phyloP scores from a whole-genome alignment of 2,888 invertebrate species.

The Hydroisotoma schaefferi region DNA sequence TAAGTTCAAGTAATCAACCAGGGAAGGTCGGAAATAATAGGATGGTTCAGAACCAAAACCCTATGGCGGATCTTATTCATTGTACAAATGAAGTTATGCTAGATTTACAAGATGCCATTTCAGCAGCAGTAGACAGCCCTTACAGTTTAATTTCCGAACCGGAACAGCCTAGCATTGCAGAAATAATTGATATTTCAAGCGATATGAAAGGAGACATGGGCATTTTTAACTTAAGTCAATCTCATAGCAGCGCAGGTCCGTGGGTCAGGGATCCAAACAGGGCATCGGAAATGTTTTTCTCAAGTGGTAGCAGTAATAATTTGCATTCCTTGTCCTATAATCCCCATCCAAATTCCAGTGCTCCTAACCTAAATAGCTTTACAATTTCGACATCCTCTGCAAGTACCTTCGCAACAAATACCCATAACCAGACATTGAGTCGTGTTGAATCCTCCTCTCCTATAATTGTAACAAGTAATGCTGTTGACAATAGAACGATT shows the following conservation, averaged over 20 bases:
- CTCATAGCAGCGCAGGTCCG: not conserved
- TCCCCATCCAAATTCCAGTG: not conserved
- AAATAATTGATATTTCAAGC: conserved; percentile 43
- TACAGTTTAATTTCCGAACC: conserved; percentile 44
- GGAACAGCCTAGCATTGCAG: conserved; percentile 40
- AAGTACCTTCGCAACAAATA: conserved; percentile 1
- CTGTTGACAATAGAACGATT: conserved; percentile 33
- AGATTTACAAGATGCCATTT: conserved; percentile 44
- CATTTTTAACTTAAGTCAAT: not conserved
- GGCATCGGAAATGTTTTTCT: not conserved
- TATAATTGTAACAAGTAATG: conserved; percentile 25
- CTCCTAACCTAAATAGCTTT: conserved; percentile 8
- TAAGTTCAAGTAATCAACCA: conserved; percentile 1
- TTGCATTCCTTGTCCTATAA: not conserved
- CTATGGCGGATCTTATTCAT: conserved; percentile 35
- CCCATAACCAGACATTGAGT: not conserved
- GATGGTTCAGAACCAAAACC: conserved; percentile 22
- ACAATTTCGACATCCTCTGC: conserved; percentile 13
- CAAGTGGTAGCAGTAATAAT: not conserved
- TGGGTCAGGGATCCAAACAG: not conserved
- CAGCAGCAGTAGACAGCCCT: conserved; percentile 37
- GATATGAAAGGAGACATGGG: conserved; percentile 1
- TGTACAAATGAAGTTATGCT: conserved; percentile 39
- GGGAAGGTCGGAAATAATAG: not conserved
- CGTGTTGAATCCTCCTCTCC: conserved; percentile 32